Conservation (phyloP, 2,113 vertebrate genomes). For the Channa maculata region DNA sequence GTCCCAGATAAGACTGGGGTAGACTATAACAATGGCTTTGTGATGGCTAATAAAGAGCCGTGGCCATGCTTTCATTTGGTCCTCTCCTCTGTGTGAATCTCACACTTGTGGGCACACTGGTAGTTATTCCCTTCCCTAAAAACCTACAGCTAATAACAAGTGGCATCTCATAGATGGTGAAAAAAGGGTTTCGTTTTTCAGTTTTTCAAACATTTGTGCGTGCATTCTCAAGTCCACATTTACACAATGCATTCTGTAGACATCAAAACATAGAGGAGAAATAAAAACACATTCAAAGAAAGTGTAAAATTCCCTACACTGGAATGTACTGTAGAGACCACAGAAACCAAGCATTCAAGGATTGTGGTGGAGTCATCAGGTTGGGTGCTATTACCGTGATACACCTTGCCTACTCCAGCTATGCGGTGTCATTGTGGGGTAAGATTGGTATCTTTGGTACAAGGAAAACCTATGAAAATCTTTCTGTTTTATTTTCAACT, state of each 20-base stretch:
- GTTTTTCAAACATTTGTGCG: conserved; percentile 69
- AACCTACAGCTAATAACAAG: conserved; percentile 82
- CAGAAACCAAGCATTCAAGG: conserved; percentile 79
- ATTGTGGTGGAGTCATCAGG: conserved; percentile 52
- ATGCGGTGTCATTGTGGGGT: conserved; percentile 33
- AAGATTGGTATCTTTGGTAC: conserved; percentile 65
- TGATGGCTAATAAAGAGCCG: conserved; percentile 79
- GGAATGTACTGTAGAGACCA: conserved; percentile 88
- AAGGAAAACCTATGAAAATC: conserved; percentile 80
- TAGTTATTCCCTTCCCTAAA: conserved; percentile 67
- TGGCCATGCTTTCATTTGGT: conserved; percentile 79
- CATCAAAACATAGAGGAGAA: conserved; percentile 69
- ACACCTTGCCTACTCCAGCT: conserved; percentile 48
- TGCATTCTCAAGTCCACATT: conserved; percentile 78
- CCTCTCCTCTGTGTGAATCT: conserved; percentile 75
- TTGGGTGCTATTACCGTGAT: conserved; percentile 66
- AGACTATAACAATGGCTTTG: conserved; percentile 87
- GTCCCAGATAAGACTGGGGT: conserved; percentile 82
- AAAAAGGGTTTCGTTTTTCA: conserved; percentile 66
- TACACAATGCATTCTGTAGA: conserved; percentile 84
- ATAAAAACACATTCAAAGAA: conserved; percentile 83
- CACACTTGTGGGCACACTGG: conserved; percentile 80
- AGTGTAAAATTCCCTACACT: conserved; percentile 83
- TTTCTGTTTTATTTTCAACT: conserved; percentile 14
- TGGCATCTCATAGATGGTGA: conserved; percentile 82